phyloP scores from a whole-genome alignment of 2,797 vertebrate species.

The Remorina albescens region DNA sequence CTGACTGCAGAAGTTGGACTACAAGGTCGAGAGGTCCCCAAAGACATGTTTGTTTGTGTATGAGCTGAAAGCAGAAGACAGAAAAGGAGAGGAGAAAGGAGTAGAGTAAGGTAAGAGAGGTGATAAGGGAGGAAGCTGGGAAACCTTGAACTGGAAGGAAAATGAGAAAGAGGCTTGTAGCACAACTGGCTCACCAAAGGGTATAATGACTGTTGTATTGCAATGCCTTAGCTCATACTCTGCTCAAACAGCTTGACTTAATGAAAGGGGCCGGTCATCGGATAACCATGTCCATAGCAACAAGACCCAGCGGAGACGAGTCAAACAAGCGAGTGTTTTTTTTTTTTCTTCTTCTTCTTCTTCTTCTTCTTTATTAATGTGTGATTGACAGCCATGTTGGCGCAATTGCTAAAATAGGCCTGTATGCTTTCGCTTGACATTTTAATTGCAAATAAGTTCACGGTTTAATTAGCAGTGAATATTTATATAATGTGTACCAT shows the following conservation, averaged over 20 bases:
- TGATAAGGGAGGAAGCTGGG: conserved; percentile 42
- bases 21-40: conserved; percentile 21
- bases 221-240: conserved; percentile 73
- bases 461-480: not conserved
- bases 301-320: conserved; percentile 64
- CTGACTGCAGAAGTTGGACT: conserved; percentile 15
- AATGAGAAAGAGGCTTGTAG: conserved; percentile 47
- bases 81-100: conserved; percentile 14
- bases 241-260: conserved; percentile 63
- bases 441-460: too few species aligned
- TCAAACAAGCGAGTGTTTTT: conserved; percentile 62
- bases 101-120: conserved; percentile 13
- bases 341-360: too few species aligned
- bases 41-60: conserved; percentile 39
- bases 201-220: conserved; percentile 76
- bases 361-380: conserved; percentile 15
- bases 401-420: conserved; percentile 16
- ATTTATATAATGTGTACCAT: not conserved
- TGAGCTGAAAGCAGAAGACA: conserved; percentile 35
- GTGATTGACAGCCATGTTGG: conserved; percentile 55
- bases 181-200: conserved; percentile 67
- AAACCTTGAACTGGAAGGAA: conserved; percentile 41
- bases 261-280: conserved; percentile 71
- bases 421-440: conserved; percentile 10
- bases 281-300: conserved; percentile 68